Percentiles rank a stretch among this genome's conserved stretches.
These are phyloP conservation scores for Fragum sueziense DNA, from an alignment of 2,888 invertebrate genomes.

Conservation along the genomic window DNA sequence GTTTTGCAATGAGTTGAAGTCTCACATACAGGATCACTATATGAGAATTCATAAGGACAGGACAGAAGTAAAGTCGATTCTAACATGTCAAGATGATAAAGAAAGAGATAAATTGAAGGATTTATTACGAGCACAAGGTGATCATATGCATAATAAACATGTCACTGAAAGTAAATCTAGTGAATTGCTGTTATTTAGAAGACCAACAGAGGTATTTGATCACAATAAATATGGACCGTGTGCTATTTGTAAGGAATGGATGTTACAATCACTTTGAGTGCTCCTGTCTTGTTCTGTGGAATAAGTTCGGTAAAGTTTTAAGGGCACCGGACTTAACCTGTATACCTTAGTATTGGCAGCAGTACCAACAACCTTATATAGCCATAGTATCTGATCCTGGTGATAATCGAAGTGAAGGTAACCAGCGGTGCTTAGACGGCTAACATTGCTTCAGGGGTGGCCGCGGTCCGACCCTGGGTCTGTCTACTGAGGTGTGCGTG, in stretches of 20 bases:
- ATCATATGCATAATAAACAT: not conserved
- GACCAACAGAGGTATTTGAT: not conserved
- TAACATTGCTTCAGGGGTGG: too few species aligned
- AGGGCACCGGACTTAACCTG: too few species aligned
- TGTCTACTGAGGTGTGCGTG: too few species aligned
- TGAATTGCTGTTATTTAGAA: not conserved
- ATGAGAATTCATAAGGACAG: not conserved
- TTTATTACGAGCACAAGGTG: not conserved
- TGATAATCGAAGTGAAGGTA: too few species aligned
- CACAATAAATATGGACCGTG: constrained; percentile 26
- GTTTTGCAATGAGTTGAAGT: not conserved
- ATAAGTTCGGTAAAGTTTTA: too few species aligned
- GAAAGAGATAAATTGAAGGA: constrained; percentile 1
- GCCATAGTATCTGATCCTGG: too few species aligned
- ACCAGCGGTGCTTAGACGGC: too few species aligned
- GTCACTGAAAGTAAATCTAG: not conserved
- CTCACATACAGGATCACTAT: constrained; percentile 2
- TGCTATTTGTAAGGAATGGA: constrained; percentile 17
- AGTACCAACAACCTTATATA: too few species aligned
- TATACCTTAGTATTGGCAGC: too few species aligned
- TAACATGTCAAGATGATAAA: not conserved
- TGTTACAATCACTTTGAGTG: too few species aligned
- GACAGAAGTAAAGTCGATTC: not conserved
- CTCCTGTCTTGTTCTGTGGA: too few species aligned
- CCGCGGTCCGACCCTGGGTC: too few species aligned